Conservation (phyloP, 2,797 vertebrate genomes). For the Cirrhinus molitorella region DNA sequence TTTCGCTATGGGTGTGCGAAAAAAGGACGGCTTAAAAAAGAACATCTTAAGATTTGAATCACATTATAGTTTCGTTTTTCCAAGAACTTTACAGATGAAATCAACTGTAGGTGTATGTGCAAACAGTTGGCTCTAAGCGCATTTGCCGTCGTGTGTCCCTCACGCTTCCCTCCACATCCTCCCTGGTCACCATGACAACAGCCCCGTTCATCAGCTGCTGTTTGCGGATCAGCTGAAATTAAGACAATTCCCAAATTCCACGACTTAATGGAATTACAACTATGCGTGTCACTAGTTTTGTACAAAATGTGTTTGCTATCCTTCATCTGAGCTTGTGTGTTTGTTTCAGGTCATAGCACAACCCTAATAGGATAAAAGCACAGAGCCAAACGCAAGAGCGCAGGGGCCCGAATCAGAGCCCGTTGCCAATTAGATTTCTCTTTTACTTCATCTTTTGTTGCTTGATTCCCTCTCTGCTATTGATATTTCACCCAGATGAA, state of each 20-base stretch:
- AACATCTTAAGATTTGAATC: not conserved
- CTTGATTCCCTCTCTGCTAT: slow-evolving; percentile 18
- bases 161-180: slow-evolving; percentile 22
- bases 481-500: slow-evolving; percentile 32
- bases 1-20: not conserved
- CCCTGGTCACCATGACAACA: slow-evolving; percentile 55
- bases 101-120: not conserved
- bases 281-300: slow-evolving; percentile 39
- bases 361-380: slow-evolving; percentile 41
- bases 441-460: slow-evolving; percentile 34
- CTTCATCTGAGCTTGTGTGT: slow-evolving; percentile 22
- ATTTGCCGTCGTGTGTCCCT: not conserved
- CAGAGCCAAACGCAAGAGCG: slow-evolving; percentile 9
- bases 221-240: slow-evolving; percentile 33
- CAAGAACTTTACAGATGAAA: not conserved
- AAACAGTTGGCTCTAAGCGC: not conserved
- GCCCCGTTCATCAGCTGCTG: not conserved
- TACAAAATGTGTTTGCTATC: slow-evolving; percentile 37
- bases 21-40: not conserved
- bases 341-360: slow-evolving; percentile 47
- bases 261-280: slow-evolving; percentile 33
- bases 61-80: not conserved
- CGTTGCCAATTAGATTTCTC: slow-evolving; percentile 19
- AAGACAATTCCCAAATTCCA: slow-evolving; percentile 39
- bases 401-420: slow-evolving; percentile 9